Percentiles rank a stretch among this genome's conserved stretches.
phyloP scores from a whole-genome alignment of 2,888 invertebrate species.

The Colletes collaris region DNA sequence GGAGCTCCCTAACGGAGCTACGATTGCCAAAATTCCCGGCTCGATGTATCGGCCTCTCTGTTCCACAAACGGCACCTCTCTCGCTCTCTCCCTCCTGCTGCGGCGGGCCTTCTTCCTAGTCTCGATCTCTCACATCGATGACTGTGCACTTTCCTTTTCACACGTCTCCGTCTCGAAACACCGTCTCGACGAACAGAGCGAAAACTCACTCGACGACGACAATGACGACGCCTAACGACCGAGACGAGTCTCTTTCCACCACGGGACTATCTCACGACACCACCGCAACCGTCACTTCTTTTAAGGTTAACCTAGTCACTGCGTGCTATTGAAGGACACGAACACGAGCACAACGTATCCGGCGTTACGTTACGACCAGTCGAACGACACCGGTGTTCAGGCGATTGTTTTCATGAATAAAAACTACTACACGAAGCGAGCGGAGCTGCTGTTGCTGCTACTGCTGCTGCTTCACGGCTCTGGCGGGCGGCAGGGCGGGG shows the following conservation, averaged over 20 bases:
- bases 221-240: constrained; percentile 28
- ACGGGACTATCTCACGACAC: constrained; percentile 46
- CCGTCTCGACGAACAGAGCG: constrained; percentile 23
- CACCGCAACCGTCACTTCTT: constrained; percentile 56
- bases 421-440: constrained; percentile 54
- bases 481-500: constrained; percentile 80
- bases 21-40: constrained; percentile 62
- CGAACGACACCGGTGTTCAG: constrained; percentile 48
- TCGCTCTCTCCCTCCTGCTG: constrained; percentile 46
- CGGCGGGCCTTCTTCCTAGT: constrained; percentile 55
- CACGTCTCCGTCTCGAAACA: constrained; percentile 59
- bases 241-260: constrained; percentile 32
- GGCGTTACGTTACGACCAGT: constrained; percentile 25
- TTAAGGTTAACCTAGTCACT: constrained; percentile 65
- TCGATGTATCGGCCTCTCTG: constrained; percentile 58
- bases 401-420: constrained; percentile 67
- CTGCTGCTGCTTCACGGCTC: constrained; percentile 65
- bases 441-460: constrained; percentile 69
- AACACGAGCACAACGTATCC: constrained; percentile 25
- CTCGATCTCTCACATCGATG: constrained; percentile 69
- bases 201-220: constrained; percentile 46
- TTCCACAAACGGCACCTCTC: constrained; percentile 42
- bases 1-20: constrained; percentile 76
- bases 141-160: constrained; percentile 69
- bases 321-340: constrained; percentile 5